phyloP scores from a whole-genome alignment of 2,113 vertebrate genomes.

The Papio anubis region DNA sequence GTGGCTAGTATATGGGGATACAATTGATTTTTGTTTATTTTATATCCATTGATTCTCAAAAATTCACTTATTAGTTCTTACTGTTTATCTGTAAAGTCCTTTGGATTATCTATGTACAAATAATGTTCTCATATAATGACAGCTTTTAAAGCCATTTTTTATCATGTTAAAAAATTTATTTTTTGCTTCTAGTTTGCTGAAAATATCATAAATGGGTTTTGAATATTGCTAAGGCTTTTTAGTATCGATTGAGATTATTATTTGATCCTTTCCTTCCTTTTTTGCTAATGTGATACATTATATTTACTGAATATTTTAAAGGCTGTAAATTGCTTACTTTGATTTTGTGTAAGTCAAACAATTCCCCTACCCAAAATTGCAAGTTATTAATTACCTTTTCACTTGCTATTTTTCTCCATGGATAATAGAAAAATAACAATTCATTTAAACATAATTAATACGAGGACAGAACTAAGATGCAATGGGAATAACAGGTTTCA shows the following conservation, averaged over 20 bases:
- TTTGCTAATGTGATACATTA: neutral
- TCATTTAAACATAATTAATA: neutral
- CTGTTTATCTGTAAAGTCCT: neutral
- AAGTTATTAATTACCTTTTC: neutral
- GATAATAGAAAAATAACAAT: neutral
- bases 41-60: neutral
- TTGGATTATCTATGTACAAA: neutral
- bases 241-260: neutral
- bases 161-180: neutral
- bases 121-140: neutral
- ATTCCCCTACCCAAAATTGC: neutral
- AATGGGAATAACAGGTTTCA: neutral
- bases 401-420: neutral
- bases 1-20: neutral
- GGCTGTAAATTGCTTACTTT: constrained; percentile 13
- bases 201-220: neutral
- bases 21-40: neutral
- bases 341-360: neutral
- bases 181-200: neutral
- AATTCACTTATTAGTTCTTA: neutral
- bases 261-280: neutral
- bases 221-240: neutral
- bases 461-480: neutral
- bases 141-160: neutral
- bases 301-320: neutral